A percentile compares a stretch with the other conserved stretches of the same genome.
phyloP scores from a whole-genome alignment of 2,888 invertebrate species.

The Metacarcinus magister region DNA sequence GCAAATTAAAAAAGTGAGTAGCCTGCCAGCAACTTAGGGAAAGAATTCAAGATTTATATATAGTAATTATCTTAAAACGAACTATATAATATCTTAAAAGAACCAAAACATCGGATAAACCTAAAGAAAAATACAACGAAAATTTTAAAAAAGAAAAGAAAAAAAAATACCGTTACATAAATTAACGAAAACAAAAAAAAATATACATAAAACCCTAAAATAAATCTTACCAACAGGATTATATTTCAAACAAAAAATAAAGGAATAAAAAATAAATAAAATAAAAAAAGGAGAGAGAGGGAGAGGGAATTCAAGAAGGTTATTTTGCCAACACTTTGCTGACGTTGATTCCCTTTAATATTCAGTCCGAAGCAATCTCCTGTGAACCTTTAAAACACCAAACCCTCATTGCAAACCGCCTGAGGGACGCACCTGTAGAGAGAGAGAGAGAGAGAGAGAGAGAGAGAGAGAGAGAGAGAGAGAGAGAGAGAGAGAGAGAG shows the following conservation, averaged over 20 bases:
- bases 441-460: background rate
- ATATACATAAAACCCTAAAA: background rate
- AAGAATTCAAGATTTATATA: background rate
- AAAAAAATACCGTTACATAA: background rate
- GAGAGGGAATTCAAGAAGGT: background rate
- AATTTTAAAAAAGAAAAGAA: background rate
- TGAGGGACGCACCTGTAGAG: background rate
- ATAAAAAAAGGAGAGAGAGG: background rate
- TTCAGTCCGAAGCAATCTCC: constrained; percentile 3
- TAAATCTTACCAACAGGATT: background rate
- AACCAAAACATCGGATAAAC: no score
- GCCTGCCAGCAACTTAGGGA: background rate
- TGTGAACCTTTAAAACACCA: background rate
- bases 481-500: background rate
- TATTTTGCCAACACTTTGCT: background rate
- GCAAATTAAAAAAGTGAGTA: background rate
- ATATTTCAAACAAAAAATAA: background rate
- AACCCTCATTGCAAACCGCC: background rate
- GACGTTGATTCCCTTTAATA: constrained; percentile 41
- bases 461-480: background rate
- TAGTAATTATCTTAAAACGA: background rate
- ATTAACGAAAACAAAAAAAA: background rate
- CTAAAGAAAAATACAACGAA: background rate
- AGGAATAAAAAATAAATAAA: background rate
- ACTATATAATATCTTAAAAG: no score